phyloP scores from a whole-genome alignment of 1,140 invertebrate genomes.

The Sweltsa coloradensis region DNA sequence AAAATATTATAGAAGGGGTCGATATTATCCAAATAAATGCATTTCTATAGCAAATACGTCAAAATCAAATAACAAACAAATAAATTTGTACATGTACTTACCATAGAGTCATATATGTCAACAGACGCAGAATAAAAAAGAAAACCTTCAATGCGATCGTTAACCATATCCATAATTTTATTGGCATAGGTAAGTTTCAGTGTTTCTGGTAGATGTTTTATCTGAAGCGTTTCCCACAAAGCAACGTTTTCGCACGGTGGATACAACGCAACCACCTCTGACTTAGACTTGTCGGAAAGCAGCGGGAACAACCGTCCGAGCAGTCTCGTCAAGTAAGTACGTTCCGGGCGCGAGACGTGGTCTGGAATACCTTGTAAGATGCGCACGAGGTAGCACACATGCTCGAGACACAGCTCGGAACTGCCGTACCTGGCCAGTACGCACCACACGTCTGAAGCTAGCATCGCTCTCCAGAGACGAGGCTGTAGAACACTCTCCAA shows the following conservation, averaged over 20 bases:
- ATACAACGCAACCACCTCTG: background rate
- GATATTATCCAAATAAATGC: too few species aligned
- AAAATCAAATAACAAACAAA: too few species aligned
- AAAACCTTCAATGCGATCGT: background rate
- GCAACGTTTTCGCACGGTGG: background rate
- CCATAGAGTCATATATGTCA: too few species aligned
- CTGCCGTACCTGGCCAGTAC: constrained; percentile 10
- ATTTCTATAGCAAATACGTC: too few species aligned
- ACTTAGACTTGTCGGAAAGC: background rate
- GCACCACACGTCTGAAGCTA: constrained; percentile 11
- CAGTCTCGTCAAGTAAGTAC: too few species aligned
- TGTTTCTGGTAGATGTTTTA: too few species aligned
- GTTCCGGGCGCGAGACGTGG: too few species aligned
- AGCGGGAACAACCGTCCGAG: background rate
- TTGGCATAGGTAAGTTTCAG: too few species aligned
- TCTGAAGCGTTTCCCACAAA: too few species aligned
- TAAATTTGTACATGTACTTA: too few species aligned
- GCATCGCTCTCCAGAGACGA: constrained; percentile 7
- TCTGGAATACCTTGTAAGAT: background rate
- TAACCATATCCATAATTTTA: background rate
- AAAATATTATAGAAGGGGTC: too few species aligned
- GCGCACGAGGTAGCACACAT: background rate
- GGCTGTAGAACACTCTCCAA: constrained; percentile 9
- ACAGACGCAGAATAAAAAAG: background rate
- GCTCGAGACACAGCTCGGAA: constrained; percentile 1